phyloP scores from a whole-genome alignment of 2,797 vertebrate species.

The Propithecus deckenii region DNA sequence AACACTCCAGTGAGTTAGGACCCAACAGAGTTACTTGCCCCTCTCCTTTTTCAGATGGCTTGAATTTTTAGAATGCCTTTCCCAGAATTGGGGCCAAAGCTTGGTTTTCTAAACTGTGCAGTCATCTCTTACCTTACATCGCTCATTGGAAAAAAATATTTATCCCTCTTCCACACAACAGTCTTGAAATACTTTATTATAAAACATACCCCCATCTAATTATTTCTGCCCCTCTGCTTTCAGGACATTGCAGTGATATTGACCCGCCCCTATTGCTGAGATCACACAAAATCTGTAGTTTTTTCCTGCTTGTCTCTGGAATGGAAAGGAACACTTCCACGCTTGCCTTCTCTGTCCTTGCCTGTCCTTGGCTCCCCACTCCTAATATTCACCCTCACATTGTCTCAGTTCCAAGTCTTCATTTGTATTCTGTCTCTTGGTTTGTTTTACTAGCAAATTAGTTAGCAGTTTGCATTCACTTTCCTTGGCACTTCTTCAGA shows the following conservation, averaged over 20 bases:
- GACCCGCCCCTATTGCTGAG: neutral
- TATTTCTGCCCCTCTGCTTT: neutral
- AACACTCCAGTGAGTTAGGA: neutral
- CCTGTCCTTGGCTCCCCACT: neutral
- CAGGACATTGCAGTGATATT: neutral
- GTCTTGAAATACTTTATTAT: neutral
- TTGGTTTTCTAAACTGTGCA: neutral
- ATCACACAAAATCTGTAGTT: neutral
- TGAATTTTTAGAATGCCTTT: neutral
- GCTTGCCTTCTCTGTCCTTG: neutral
- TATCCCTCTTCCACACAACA: neutral
- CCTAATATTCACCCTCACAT: neutral
- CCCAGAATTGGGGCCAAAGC: neutral
- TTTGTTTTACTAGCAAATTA: neutral
- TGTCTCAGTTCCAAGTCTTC: neutral
- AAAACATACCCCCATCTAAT: neutral
- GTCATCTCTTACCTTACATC: neutral
- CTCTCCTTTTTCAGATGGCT: neutral
- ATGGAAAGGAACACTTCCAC: neutral
- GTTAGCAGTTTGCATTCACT: neutral
- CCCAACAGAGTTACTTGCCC: neutral
- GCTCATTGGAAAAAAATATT: neutral
- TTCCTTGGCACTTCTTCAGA: neutral
- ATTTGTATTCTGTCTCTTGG: neutral
- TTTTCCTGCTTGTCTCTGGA: neutral